Evolutionary conservation across 1,140 invertebrate genomes (phyloP).

Genomic region (Hyles euphorbiae): DNA sequence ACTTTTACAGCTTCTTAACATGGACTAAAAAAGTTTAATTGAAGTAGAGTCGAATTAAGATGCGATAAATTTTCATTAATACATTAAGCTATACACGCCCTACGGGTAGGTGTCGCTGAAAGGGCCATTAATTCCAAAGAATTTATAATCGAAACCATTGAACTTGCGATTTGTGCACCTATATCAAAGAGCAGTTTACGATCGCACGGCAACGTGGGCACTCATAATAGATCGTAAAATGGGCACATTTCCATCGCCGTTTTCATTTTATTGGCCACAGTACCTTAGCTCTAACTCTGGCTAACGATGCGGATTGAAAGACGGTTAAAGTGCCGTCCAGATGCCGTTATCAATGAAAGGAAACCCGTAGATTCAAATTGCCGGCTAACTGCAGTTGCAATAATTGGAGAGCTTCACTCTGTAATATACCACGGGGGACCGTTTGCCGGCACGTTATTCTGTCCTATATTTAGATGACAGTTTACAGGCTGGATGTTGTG

Average conservation of each 20-base stretch:
- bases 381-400: conserved; percentile 38
- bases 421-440: conserved; percentile 34
- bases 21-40: too few relatives aligned
- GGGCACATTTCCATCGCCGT: neutral
- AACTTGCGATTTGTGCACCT: neutral
- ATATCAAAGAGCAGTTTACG: too few relatives aligned
- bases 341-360: conserved; percentile 32
- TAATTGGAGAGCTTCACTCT: conserved; percentile 41
- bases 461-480: conserved; percentile 38
- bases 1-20: too few relatives aligned
- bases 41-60: too few relatives aligned
- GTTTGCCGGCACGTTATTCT: conserved; percentile 28
- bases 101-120: too few relatives aligned
- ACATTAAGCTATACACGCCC: too few relatives aligned
- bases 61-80: too few relatives aligned
- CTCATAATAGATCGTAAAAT: conserved; percentile 5
- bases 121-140: too few relatives aligned
- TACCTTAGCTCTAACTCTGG: neutral
- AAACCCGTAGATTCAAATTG: conserved; percentile 45
- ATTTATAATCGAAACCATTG: neutral
- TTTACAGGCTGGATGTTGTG: conserved; percentile 27
- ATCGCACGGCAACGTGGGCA: neutral
- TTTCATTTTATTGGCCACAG: neutral
- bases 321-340: neutral
- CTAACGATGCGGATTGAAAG: conserved; percentile 2